Percentiles rank a stretch among this genome's conserved stretches.
These are phyloP conservation scores for Agrotis exclamationis DNA, from an alignment of 2,888 invertebrate species.

Conservation along the genomic window DNA sequence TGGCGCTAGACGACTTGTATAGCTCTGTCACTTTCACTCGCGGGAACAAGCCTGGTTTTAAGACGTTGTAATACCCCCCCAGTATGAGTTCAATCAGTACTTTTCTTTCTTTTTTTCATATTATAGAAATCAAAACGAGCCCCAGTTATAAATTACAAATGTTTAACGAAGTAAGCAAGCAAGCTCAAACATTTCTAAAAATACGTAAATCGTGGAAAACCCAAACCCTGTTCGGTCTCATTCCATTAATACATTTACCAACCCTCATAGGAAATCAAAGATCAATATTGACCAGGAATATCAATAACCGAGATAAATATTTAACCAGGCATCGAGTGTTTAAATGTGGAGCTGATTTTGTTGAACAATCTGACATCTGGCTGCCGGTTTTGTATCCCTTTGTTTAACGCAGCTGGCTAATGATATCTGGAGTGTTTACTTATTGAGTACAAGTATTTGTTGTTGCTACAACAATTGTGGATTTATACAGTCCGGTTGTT, in stretches of 20 bases:
- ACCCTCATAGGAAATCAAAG: conserved; percentile 12
- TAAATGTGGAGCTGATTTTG: conserved; percentile 8
- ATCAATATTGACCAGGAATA: conserved; percentile 44
- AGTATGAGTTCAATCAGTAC: too few relatives aligned
- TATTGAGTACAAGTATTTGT: background rate
- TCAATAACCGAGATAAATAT: conserved; percentile 39
- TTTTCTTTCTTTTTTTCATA: background rate
- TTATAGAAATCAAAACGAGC: background rate
- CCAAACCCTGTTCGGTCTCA: too few relatives aligned
- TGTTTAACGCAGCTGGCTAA: conserved; percentile 37
- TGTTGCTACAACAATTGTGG: conserved; percentile 4
- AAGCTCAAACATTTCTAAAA: background rate
- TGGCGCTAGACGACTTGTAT: too few relatives aligned
- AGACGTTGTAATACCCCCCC: too few relatives aligned
- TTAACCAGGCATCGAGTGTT: conserved; percentile 34
- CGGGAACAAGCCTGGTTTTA: too few relatives aligned
- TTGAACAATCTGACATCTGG: conserved; percentile 26
- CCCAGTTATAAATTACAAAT: background rate
- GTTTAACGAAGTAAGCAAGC: background rate
- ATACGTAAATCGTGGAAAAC: background rate
- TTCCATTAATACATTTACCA: conserved; percentile 12
- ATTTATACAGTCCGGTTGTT: background rate
- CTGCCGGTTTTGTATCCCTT: conserved; percentile 1
- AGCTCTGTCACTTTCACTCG: too few relatives aligned
- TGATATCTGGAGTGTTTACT: conserved; percentile 6